Percentiles rank a stretch among this genome's conserved stretches.
These are phyloP conservation scores for Melanaphis sacchari DNA, from an alignment of 1,140 invertebrate species.

Conservation along the genomic window DNA sequence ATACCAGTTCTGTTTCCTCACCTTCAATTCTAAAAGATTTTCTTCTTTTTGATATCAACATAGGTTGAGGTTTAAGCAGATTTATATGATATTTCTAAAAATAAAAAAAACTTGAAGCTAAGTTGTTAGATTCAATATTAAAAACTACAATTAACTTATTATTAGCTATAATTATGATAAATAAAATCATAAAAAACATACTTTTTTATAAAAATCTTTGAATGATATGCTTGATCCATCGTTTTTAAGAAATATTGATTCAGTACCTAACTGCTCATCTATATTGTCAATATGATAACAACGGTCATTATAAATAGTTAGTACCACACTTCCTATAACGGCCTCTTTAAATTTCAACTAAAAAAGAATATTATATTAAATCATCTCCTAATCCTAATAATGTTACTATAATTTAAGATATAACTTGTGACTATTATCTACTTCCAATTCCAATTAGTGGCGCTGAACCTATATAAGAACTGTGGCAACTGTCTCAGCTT, in stretches of 20 bases:
- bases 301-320: slow-evolving; percentile 84
- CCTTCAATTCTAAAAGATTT: neutral
- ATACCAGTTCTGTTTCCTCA: slow-evolving; percentile 66
- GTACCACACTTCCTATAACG: slow-evolving; percentile 67
- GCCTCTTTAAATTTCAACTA: slow-evolving; percentile 47
- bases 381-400: no score
- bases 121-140: neutral
- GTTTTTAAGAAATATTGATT: slow-evolving; percentile 74
- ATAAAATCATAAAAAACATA: neutral
- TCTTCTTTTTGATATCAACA: slow-evolving; percentile 57
- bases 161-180: no score
- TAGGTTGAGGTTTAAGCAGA: slow-evolving; percentile 48
- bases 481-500: no score
- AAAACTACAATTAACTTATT: neutral
- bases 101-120: neutral
- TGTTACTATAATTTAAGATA: no score
- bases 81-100: slow-evolving; percentile 54
- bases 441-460: no score
- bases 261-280: slow-evolving; percentile 65
- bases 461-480: no score
- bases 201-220: neutral
- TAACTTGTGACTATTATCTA: no score
- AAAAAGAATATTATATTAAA: neutral
- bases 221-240: slow-evolving; percentile 63
- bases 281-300: slow-evolving; percentile 85